Conservation (phyloP, 2,113 vertebrate genomes). For the Chiloscyllium plagiosum region DNA sequence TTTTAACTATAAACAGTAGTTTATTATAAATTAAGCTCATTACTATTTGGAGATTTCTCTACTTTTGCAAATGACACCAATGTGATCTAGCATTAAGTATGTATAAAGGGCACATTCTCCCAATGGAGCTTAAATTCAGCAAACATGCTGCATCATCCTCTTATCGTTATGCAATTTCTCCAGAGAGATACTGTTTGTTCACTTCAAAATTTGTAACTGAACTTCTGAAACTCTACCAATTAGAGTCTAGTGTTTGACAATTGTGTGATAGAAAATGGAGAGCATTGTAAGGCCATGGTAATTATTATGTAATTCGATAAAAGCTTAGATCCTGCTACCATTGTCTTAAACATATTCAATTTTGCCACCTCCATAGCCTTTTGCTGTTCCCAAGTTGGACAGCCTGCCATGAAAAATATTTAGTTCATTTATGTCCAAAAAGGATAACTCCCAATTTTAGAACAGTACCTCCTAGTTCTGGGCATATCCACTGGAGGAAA, state of each 20-base stretch:
- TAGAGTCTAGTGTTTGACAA: background rate
- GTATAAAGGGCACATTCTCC: background rate
- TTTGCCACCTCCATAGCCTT: too few species aligned
- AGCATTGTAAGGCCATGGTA: background rate
- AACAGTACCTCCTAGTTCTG: too few species aligned
- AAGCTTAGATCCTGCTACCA: too few species aligned
- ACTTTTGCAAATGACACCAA: background rate
- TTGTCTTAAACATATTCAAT: too few species aligned
- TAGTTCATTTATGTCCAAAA: too few species aligned
- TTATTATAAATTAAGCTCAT: background rate
- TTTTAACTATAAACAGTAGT: background rate
- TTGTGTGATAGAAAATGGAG: background rate
- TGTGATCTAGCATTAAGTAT: too few species aligned
- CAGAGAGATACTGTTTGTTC: conserved; percentile 8
- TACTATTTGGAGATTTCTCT: background rate
- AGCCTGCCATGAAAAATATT: too few species aligned
- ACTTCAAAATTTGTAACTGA: background rate
- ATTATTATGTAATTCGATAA: background rate
- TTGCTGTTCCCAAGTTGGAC: too few species aligned
- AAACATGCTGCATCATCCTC: conserved; percentile 1
- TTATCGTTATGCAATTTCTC: conserved; percentile 20
- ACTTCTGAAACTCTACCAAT: background rate
- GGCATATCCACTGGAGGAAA: too few species aligned
- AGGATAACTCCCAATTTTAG: too few species aligned
- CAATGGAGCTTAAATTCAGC: background rate